Base-by-base conservation (phyloP, 2,888 invertebrate species). In the Neocrepidodera transversa region DNA sequence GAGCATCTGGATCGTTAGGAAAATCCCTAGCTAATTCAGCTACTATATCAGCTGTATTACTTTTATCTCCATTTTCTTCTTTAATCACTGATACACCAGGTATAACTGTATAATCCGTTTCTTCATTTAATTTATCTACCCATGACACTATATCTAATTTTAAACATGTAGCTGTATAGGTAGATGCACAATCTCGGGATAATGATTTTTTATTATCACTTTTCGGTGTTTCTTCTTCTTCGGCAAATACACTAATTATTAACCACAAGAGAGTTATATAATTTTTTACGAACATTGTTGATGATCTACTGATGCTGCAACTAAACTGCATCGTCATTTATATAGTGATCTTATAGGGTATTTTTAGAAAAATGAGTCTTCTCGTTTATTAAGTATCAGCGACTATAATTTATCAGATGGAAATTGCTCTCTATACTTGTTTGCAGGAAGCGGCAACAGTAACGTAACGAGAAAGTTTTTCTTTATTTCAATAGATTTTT, bases 91-190 rank as follows among this genome's bases (percentile, higher is more conserved):
- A 87, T 1, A 93, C 83, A 62, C 92, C 92, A 0, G 92, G 89
- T 6, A 91, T 73, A 8, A 93, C 83, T 62, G 83, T 84, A 3
- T 90, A 83, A 75, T 89, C 87, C 68, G 87, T 85, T 65, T 86
- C 85, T 72, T 89, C 88, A 67, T 88, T 86, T 26, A 92, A 74
- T 45, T 87, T 86, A 73, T 92, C 92, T 63, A 93, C 82, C 71
- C 92, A 86, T 2, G 89, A 88, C 1, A 91, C 85, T 42, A 90
- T 85, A 70, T 92, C 91, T 62, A 92, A 81, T 74, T 92, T 93
- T 32, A 92, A 79, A 73, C 93, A 93, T 74, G 90, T 89, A 17
- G 88, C 82, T 74, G 87, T 90, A 70, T 88, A 86, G 0, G 81
- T 79, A 17, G 81, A 82, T 32, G 81, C 81, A 75, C 89, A 89